Evolutionary conservation across 2,797 vertebrate genomes (phyloP).

Genomic region (Rhodeus uyekii): DNA sequence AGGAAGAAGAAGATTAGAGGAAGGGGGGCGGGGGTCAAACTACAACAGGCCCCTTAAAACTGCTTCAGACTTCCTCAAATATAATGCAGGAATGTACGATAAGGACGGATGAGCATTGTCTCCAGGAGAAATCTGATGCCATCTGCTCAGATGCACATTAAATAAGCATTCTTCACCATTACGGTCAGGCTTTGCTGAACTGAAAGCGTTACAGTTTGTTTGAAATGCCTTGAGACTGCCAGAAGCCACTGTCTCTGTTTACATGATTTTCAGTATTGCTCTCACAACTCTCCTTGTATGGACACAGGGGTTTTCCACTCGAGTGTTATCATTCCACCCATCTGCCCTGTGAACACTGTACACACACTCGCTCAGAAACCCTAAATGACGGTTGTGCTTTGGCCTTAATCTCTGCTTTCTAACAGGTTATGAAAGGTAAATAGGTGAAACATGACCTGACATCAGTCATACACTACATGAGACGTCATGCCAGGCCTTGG

Average conservation of each 20-base stretch:
- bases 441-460: background rate
- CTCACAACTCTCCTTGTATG: slow-evolving; percentile 43
- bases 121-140: background rate
- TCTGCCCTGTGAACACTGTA: background rate
- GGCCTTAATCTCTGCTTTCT: background rate
- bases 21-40: background rate
- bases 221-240: slow-evolving; percentile 27
- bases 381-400: background rate
- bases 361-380: background rate
- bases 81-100: background rate
- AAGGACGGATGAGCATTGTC: background rate
- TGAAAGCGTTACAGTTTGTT: slow-evolving; percentile 5
- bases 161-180: slow-evolving; percentile 22
- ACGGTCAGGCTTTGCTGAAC: slow-evolving; percentile 1
- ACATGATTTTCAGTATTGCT: slow-evolving; percentile 34
- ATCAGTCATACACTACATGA: background rate
- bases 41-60: background rate
- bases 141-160: background rate
- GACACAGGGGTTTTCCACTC: slow-evolving; percentile 34
- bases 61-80: background rate
- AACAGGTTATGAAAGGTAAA: background rate
- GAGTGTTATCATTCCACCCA: background rate
- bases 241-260: slow-evolving; percentile 39
- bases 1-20: slow-evolving; percentile 13
- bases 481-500: background rate